Evolutionary conservation across 1,140 invertebrate species (phyloP), one percentile per base, ranked within the genome.

Genomic region (Scaptodrosophila lebanonensis): DNA sequence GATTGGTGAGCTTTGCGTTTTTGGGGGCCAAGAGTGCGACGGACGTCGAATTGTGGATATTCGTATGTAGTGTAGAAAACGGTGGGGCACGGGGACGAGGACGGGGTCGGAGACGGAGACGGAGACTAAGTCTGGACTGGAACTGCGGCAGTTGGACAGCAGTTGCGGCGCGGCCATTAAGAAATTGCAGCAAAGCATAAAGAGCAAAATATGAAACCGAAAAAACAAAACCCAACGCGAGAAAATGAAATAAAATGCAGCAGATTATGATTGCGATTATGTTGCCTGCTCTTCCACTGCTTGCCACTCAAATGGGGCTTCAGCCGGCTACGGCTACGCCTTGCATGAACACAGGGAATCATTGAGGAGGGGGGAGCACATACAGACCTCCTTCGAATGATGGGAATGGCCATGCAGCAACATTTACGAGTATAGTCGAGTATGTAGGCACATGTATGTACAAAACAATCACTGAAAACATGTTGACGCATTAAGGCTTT

Each of bases 231-330:
- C 56, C 62, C 60, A 59, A 58, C 61, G 72, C 65, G 73, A 77
- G 66, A 83, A 83, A 84, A 83, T 77, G 77, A 83, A 83, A 83
- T 83, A 83, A 83, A 83, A 83, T 79, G 72, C 72, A 62, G 59
- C 40, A 83, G 79, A 83, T 83, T 83, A 83, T 83, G 77, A 83
- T 83, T 83, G 73, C 72, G 72, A 77, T 73, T 79, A 79, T 82
- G 75, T 66, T 58, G 59, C 36, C 29, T 8, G 22, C 8, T 25
- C 22, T 25, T 25, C 22, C 3, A 25, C 8, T 25, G 8, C 22
- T 25, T 3, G 8, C 8, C 22, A 25, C 22, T 8, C n/a, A n/a
- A 25, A 25, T 25, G 22, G 22, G 8, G 8, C n/a, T n/a, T n/a
- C n/a, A n/a, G n/a, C n/a, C n/a, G n/a, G n/a, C n/a, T n/a, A n/a